These are phyloP conservation scores for Pithys albifrons DNA, from an alignment of 2,113 vertebrate genomes.

Conservation along the genomic window DNA sequence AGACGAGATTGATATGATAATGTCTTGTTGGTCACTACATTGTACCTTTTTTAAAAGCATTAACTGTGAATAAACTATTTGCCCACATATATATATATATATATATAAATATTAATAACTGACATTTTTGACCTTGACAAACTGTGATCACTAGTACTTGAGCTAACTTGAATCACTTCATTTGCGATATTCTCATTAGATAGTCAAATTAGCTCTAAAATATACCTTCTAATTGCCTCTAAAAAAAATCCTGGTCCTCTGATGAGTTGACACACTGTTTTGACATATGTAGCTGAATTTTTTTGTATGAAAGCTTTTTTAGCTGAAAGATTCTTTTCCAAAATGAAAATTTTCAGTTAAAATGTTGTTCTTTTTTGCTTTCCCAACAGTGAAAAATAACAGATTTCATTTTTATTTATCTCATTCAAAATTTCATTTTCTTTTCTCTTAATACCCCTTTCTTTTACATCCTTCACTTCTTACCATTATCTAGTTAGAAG, in stretches of 20 bases:
- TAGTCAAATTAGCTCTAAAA: slow-evolving; percentile 70
- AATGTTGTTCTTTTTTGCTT: neutral
- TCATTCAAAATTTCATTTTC: neutral
- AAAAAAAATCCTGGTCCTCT: slow-evolving; percentile 53
- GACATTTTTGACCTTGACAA: slow-evolving; percentile 59
- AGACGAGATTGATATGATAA: slow-evolving; percentile 48
- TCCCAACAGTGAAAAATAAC: neutral
- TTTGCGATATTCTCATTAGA: slow-evolving; percentile 64
- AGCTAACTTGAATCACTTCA: slow-evolving; percentile 63
- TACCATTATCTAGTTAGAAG: neutral
- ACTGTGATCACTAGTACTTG: slow-evolving; percentile 59
- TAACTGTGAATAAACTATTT: slow-evolving; percentile 62
- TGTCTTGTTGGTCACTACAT: slow-evolving; percentile 52
- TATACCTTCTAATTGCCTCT: slow-evolving; percentile 69
- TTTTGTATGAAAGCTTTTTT: slow-evolving; percentile 14
- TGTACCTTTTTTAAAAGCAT: slow-evolving; percentile 36
- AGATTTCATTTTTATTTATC: neutral
- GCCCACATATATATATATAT: slow-evolving; percentile 57
- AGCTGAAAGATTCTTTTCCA: neutral
- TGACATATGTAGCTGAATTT: slow-evolving; percentile 28
- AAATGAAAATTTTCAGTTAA: neutral
- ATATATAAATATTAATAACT: slow-evolving; percentile 67
- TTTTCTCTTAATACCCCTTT: neutral
- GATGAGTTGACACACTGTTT: slow-evolving; percentile 57
- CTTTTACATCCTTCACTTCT: neutral